Percentiles rank a stretch among this genome's conserved stretches.
Conservation (phyloP, 2,888 invertebrate species). For the Cancer borealis region DNA sequence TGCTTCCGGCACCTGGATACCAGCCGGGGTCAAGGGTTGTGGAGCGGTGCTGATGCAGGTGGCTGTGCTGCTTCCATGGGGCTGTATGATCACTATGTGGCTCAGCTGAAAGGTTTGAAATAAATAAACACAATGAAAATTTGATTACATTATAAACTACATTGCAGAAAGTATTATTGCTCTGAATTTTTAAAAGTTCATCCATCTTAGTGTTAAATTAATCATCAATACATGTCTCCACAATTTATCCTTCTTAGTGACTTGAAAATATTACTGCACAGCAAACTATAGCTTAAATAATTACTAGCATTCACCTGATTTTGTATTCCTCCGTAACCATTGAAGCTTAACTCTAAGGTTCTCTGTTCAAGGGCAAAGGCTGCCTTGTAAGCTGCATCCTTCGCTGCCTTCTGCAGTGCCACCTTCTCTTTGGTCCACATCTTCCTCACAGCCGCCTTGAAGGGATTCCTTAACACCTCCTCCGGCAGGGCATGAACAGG, state of each 20-base stretch:
- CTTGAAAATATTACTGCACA: not conserved
- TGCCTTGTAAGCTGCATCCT: not conserved
- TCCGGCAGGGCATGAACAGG: constrained; percentile 55
- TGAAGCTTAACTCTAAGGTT: not conserved
- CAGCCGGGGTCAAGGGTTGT: not conserved
- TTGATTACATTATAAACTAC: not conserved
- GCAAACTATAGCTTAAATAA: not conserved
- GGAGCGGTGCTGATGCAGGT: not conserved
- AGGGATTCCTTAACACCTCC: not conserved
- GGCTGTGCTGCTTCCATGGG: not conserved
- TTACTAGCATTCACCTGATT: constrained; percentile 9
- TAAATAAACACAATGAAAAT: not conserved
- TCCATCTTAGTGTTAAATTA: not conserved
- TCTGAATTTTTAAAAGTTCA: not conserved
- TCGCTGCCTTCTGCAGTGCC: not conserved
- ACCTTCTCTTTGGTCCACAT: not conserved
- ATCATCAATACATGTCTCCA: not conserved
- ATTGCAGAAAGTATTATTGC: not conserved
- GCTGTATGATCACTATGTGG: constrained; percentile 54
- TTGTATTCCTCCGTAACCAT: not conserved
- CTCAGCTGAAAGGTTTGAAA: constrained; percentile 37
- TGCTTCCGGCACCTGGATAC: not conserved
- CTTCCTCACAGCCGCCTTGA: constrained; percentile 41
- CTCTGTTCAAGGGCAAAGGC: not conserved
- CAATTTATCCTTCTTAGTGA: not conserved